Evolutionary conservation across 2,888 invertebrate genomes (phyloP).

Genomic region (Steinernema scapterisci): DNA sequence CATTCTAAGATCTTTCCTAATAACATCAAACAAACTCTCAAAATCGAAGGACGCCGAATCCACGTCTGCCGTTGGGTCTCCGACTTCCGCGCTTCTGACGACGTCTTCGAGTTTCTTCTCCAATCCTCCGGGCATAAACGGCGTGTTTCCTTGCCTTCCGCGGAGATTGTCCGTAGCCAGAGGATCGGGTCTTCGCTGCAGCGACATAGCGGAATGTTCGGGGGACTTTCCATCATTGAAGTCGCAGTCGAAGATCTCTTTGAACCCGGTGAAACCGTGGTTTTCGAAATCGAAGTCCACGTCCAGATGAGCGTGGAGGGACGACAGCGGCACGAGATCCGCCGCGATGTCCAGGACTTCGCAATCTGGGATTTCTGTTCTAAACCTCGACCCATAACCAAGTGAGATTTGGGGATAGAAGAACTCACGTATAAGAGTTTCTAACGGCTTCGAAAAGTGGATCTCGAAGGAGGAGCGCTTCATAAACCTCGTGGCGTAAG

Average conservation of each 20-base stretch:
- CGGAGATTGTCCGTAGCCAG: constrained; percentile 2
- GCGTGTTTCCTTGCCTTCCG: constrained; percentile 4
- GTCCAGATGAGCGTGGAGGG: not conserved
- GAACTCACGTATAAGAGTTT: not conserved
- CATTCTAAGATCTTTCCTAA: not conserved
- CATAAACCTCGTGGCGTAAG: not conserved
- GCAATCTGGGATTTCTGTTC: not conserved
- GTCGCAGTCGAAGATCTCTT: not conserved
- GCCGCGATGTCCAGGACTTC: not conserved
- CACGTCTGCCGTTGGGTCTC: not conserved
- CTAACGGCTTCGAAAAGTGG: not conserved
- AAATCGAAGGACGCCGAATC: not conserved
- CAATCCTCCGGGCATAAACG: not conserved
- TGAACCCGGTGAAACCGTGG: not conserved
- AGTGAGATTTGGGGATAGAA: not conserved
- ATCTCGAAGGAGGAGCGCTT: not conserved
- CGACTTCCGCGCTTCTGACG: not conserved
- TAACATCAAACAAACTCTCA: not conserved
- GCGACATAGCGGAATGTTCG: constrained; percentile 1
- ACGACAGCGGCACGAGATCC: not conserved
- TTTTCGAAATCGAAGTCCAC: constrained; percentile 11
- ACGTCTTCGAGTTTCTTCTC: not conserved
- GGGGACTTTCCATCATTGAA: not conserved
- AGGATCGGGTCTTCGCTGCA: not conserved
- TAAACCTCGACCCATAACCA: not conserved